phyloP scores from a whole-genome alignment of 2,113 vertebrate genomes.

The Gorilla gorilla region DNA sequence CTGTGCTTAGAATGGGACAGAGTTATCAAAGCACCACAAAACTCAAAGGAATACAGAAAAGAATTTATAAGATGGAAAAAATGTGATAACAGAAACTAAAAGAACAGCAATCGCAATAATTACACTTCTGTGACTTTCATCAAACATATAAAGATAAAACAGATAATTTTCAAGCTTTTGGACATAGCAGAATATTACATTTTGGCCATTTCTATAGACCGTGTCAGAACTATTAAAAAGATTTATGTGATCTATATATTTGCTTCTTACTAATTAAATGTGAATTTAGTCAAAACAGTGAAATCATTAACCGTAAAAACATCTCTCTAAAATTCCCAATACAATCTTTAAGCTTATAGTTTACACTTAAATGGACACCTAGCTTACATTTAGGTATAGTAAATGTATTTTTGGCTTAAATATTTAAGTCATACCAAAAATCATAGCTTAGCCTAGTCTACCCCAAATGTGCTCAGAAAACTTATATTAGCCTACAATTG shows the following conservation, averaged over 20 bases:
- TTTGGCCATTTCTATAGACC: not conserved
- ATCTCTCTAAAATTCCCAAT: not conserved
- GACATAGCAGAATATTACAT: not conserved
- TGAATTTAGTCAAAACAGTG: not conserved
- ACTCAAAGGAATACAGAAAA: not conserved
- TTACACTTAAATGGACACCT: no score
- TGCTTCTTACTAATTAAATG: not conserved
- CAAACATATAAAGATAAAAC: not conserved
- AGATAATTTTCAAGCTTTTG: not conserved
- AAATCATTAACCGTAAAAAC: not conserved
- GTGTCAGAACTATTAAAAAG: not conserved
- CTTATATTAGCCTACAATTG: not conserved
- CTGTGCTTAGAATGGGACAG: not conserved
- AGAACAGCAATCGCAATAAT: not conserved
- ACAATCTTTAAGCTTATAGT: not conserved
- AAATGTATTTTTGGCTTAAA: no score
- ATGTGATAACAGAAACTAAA: not conserved
- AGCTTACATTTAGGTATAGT: no score
- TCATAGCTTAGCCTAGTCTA: not conserved
- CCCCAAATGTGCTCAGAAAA: not conserved
- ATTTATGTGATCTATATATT: not conserved
- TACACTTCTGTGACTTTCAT: not conserved
- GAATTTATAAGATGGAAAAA: not conserved
- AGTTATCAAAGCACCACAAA: not conserved
- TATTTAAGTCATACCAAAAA: not conserved